Evolutionary conservation across 2,888 invertebrate species (phyloP).

Genomic region (Toxonevra muliebris): DNA sequence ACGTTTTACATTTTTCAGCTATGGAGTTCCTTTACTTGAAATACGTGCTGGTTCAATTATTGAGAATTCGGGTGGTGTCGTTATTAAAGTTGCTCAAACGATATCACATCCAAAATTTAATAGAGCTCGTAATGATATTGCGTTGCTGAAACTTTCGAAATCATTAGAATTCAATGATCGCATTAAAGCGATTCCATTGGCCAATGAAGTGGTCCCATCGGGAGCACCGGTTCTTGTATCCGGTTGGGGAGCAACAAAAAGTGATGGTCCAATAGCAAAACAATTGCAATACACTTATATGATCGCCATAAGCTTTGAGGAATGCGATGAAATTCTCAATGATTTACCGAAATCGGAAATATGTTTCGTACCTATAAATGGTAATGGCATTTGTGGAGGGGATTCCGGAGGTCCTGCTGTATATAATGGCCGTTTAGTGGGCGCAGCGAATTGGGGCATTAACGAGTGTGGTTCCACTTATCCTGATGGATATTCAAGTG

Average conservation of each 20-base stretch:
- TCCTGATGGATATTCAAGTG: slow-evolving; percentile 60
- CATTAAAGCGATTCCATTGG: slow-evolving; percentile 47
- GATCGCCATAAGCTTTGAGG: slow-evolving; percentile 38
- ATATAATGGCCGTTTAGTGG: slow-evolving; percentile 48
- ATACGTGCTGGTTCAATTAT: slow-evolving; percentile 1
- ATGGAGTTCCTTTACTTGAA: not conserved
- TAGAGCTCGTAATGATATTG: slow-evolving; percentile 47
- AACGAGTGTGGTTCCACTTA: slow-evolving; percentile 50
- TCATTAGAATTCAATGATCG: slow-evolving; percentile 37
- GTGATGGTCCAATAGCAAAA: slow-evolving; percentile 46
- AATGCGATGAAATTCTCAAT: slow-evolving; percentile 40
- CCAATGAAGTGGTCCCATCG: slow-evolving; percentile 42
- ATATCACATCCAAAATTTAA: slow-evolving; percentile 47
- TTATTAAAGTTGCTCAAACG: slow-evolving; percentile 42
- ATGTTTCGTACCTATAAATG: slow-evolving; percentile 46
- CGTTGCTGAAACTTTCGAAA: slow-evolving; percentile 46
- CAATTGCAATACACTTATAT: slow-evolving; percentile 48
- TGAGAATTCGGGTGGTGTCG: slow-evolving; percentile 42
- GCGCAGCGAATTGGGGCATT: slow-evolving; percentile 50
- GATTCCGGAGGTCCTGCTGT: slow-evolving; percentile 60
- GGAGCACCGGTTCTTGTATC: slow-evolving; percentile 46
- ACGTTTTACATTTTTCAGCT: not conserved
- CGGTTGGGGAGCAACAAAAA: slow-evolving; percentile 55
- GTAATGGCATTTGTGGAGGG: slow-evolving; percentile 54
- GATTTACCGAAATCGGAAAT: slow-evolving; percentile 44